phyloP scores from a whole-genome alignment of 23 tunicate species.

The Aplidium turbinatum region DNA sequence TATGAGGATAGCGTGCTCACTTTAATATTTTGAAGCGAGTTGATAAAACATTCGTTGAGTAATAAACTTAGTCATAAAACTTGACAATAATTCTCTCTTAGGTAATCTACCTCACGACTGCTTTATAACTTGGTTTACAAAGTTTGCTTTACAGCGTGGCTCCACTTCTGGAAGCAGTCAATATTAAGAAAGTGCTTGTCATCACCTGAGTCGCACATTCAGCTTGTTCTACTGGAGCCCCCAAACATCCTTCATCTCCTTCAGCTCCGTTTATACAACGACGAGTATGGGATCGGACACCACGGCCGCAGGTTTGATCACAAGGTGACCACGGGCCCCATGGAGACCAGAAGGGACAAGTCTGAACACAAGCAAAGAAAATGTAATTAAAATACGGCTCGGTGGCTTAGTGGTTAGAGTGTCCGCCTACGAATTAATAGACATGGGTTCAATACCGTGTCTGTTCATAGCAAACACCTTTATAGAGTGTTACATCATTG shows the following conservation, averaged over 20 bases:
- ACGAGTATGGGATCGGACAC: slow-evolving; percentile 26
- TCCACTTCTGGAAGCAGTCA: background rate
- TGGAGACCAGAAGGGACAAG: slow-evolving; percentile 61
- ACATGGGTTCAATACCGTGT: too few species aligned
- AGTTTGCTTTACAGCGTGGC: too few species aligned
- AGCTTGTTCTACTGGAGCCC: slow-evolving; percentile 22
- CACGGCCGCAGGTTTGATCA: slow-evolving; percentile 39
- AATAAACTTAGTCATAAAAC: too few species aligned
- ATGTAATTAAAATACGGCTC: background rate
- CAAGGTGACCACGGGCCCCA: slow-evolving; percentile 73
- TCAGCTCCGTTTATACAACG: slow-evolving; percentile 40
- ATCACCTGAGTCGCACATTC: slow-evolving; percentile 50
- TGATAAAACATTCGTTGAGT: too few species aligned
- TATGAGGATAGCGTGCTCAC: too few species aligned
- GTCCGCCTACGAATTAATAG: background rate
- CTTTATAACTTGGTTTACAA: too few species aligned
- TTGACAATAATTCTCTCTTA: too few species aligned
- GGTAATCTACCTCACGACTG: too few species aligned
- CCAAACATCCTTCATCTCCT: slow-evolving; percentile 59
- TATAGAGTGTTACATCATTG: too few species aligned
- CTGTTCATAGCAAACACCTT: too few species aligned
- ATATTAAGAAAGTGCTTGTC: background rate
- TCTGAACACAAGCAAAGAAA: slow-evolving; percentile 18
- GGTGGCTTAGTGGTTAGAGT: background rate
- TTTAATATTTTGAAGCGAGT: too few species aligned